phyloP scores from a whole-genome alignment of 2,888 invertebrate genomes.

The Drosophila aldrichi region DNA sequence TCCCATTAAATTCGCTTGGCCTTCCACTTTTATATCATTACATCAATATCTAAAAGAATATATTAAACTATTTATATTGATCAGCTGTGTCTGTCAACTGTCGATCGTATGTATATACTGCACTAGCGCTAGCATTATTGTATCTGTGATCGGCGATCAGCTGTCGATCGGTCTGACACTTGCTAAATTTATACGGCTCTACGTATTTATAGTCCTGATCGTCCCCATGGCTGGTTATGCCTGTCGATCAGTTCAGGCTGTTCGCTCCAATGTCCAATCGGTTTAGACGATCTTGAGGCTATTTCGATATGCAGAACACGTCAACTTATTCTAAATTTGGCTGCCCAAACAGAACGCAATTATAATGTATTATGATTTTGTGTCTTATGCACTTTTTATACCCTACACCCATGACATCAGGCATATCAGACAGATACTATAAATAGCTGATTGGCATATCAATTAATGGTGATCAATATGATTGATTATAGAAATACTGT shows the following conservation, averaged over 20 bases:
- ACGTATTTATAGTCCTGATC: slow-evolving; percentile 24
- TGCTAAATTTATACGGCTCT: slow-evolving; percentile 25
- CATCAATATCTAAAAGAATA: neutral
- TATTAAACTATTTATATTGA: neutral
- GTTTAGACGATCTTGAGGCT: slow-evolving; percentile 40
- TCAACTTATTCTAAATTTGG: slow-evolving; percentile 70
- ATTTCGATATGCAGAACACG: slow-evolving; percentile 64
- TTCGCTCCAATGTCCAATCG: slow-evolving; percentile 52
- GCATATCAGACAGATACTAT: slow-evolving; percentile 4
- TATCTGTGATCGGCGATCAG: neutral
- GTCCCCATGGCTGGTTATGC: slow-evolving; percentile 16
- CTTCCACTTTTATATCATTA: neutral
- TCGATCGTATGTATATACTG: no score
- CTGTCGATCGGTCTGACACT: slow-evolving; percentile 9
- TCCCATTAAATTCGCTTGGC: neutral
- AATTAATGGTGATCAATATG: neutral
- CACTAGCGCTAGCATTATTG: neutral
- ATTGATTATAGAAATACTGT: neutral
- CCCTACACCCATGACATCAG: slow-evolving; percentile 33
- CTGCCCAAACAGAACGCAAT: slow-evolving; percentile 63
- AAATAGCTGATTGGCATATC: slow-evolving; percentile 1
- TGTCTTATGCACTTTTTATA: slow-evolving; percentile 40
- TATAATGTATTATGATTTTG: slow-evolving; percentile 67
- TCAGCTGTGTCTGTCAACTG: neutral
- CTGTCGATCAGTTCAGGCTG: slow-evolving; percentile 44